Evolutionary conservation across 2,888 invertebrate genomes (phyloP).

Genomic region (Sinopyrophorus schimmeli): DNA sequence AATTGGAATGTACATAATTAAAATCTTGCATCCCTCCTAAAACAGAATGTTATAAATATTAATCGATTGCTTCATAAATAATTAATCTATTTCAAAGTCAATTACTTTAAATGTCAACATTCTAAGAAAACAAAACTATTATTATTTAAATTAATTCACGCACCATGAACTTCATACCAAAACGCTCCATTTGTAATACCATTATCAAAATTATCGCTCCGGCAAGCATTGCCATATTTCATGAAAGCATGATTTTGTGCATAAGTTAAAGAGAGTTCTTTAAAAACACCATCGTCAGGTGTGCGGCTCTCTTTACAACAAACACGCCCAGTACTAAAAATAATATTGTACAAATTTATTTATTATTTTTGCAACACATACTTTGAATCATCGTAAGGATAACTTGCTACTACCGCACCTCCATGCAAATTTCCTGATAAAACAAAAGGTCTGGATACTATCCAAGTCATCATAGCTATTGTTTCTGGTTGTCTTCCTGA

Average conservation of each 20-base stretch:
- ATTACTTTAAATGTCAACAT: slow-evolving; percentile 13
- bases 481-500: slow-evolving; percentile 83
- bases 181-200: slow-evolving; percentile 91
- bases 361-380: slow-evolving; percentile 49
- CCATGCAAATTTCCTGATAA: slow-evolving; percentile 94
- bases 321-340: slow-evolving; percentile 58
- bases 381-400: slow-evolving; percentile 91
- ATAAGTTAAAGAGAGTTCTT: slow-evolving; percentile 75
- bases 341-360: slow-evolving; percentile 28
- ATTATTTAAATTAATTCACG: too few relatives aligned
- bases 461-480: slow-evolving; percentile 85
- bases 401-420: slow-evolving; percentile 97
- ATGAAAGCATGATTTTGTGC: slow-evolving; percentile 75
- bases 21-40: slow-evolving; percentile 98
- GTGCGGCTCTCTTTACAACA: slow-evolving; percentile 76
- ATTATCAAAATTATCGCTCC: slow-evolving; percentile 70
- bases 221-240: slow-evolving; percentile 73
- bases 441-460: slow-evolving; percentile 83
- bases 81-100: too few relatives aligned
- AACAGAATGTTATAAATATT: too few relatives aligned
- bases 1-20: slow-evolving; percentile 93
- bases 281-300: slow-evolving; percentile 83
- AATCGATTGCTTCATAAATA: too few relatives aligned
- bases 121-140: slow-evolving; percentile 3
- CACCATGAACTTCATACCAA: slow-evolving; percentile 87